A percentile compares a stretch with the other conserved stretches of the same genome.
Conservation (phyloP, 2,113 vertebrate species). For the Nesogale talazaci region DNA sequence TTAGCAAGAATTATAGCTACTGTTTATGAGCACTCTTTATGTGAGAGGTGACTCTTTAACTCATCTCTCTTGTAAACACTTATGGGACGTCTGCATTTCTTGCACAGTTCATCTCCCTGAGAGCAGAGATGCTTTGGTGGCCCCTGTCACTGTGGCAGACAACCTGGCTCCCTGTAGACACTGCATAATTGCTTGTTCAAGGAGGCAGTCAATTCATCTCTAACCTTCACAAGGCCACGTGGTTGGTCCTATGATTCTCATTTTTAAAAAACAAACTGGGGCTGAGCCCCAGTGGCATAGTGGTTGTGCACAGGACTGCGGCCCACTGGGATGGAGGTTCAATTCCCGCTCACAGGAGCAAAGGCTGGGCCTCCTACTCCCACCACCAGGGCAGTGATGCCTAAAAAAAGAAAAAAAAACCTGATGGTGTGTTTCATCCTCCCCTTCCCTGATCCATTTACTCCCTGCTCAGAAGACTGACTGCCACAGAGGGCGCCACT, state of each 20-base stretch:
- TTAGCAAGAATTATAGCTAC: background rate
- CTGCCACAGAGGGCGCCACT: background rate
- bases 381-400: too few species aligned
- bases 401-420: too few species aligned
- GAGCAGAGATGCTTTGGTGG: background rate
- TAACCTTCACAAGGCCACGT: background rate
- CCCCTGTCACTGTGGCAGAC: background rate
- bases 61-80: background rate
- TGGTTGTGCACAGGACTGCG: too few species aligned
- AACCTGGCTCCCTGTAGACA: background rate
- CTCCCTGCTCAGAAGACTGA: background rate
- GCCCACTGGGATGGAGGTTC: too few species aligned
- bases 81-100: background rate
- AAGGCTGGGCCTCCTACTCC: too few species aligned
- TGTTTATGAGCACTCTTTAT: background rate
- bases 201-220: background rate
- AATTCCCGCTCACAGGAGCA: too few species aligned
- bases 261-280: slow-evolving; percentile 23
- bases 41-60: background rate
- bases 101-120: background rate
- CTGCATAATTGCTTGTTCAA: background rate
- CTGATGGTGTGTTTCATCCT: background rate
- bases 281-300: too few species aligned
- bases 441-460: background rate
- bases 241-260: background rate